Evolutionary conservation across 92 coral and sea anemone species (phyloP).

Genomic region (Bergia sp.): DNA sequence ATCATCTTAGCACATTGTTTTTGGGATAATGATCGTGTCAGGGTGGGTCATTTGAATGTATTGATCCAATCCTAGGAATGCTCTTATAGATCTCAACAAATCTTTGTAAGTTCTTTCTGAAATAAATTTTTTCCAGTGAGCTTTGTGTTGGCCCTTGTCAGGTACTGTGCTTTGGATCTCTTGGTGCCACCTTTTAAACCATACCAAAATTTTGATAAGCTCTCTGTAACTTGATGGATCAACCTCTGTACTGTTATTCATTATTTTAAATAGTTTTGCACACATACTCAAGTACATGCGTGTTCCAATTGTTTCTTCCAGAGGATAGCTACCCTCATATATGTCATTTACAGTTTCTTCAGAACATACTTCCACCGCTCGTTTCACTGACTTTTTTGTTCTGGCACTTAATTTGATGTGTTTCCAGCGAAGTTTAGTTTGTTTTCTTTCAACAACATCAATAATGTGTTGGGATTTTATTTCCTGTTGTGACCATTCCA

Average conservation of each 20-base stretch:
- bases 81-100: slow-evolving; percentile 36
- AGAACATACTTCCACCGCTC: not conserved
- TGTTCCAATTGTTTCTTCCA: slow-evolving; percentile 35
- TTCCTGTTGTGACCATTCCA: slow-evolving; percentile 1
- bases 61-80: slow-evolving; percentile 62
- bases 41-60: slow-evolving; percentile 58
- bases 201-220: slow-evolving; percentile 12
- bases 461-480: slow-evolving; percentile 15
- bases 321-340: not conserved
- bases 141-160: not conserved
- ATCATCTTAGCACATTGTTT: slow-evolving; percentile 67
- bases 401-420: slow-evolving; percentile 36
- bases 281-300: slow-evolving; percentile 22
- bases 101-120: not conserved
- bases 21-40: slow-evolving; percentile 35
- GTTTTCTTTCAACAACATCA: slow-evolving; percentile 35
- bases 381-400: slow-evolving; percentile 32
- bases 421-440: slow-evolving; percentile 36
- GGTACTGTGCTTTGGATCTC: slow-evolving; percentile 30
- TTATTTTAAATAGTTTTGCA: slow-evolving; percentile 10
- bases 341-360: slow-evolving; percentile 33
- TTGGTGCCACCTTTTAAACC: slow-evolving; percentile 12
- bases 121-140: not conserved
- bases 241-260: slow-evolving; percentile 34
- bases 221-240: slow-evolving; percentile 39